Conservation (phyloP, 2,888 invertebrate genomes). For the Macaria liturata region DNA sequence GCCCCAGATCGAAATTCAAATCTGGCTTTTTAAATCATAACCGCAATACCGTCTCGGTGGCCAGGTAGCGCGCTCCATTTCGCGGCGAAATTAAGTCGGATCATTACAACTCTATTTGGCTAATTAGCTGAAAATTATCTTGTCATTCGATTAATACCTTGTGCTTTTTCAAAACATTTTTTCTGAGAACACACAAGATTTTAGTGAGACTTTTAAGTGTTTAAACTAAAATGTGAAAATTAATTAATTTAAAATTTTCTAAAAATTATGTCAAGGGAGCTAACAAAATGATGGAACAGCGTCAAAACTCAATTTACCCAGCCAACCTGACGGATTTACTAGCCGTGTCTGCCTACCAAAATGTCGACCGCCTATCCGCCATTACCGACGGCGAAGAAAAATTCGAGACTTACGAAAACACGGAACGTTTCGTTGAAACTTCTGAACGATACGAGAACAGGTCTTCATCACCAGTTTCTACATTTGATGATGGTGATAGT, state of each 20-base stretch:
- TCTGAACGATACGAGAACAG: slow-evolving; percentile 53
- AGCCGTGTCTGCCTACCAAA: slow-evolving; percentile 63
- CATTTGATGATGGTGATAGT: slow-evolving; percentile 67
- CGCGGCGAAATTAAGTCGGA: slow-evolving; percentile 37
- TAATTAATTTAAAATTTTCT: slow-evolving; percentile 3
- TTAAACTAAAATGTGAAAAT: slow-evolving; percentile 4
- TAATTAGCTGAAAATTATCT: slow-evolving; percentile 18
- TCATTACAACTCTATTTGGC: slow-evolving; percentile 24
- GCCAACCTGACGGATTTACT: slow-evolving; percentile 66
- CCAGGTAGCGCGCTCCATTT: slow-evolving; percentile 46
- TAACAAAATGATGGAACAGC: slow-evolving; percentile 65
- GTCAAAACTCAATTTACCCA: slow-evolving; percentile 61
- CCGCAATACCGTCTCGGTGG: slow-evolving; percentile 58
- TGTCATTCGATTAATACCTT: background rate
- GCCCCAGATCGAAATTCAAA: slow-evolving; percentile 67
- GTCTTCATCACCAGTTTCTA: slow-evolving; percentile 66
- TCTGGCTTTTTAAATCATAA: slow-evolving; percentile 65
- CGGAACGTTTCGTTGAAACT: slow-evolving; percentile 46
- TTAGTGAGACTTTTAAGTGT: slow-evolving; percentile 2
- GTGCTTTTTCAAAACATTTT: background rate
- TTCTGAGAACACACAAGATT: no score
- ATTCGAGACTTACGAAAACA: slow-evolving; percentile 28
- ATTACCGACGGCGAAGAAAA: slow-evolving; percentile 49
- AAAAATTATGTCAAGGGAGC: slow-evolving; percentile 40
- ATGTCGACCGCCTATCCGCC: slow-evolving; percentile 54